Evolutionary conservation across 2,888 invertebrate genomes (phyloP).

Genomic region (Chloroclystis v-ata): DNA sequence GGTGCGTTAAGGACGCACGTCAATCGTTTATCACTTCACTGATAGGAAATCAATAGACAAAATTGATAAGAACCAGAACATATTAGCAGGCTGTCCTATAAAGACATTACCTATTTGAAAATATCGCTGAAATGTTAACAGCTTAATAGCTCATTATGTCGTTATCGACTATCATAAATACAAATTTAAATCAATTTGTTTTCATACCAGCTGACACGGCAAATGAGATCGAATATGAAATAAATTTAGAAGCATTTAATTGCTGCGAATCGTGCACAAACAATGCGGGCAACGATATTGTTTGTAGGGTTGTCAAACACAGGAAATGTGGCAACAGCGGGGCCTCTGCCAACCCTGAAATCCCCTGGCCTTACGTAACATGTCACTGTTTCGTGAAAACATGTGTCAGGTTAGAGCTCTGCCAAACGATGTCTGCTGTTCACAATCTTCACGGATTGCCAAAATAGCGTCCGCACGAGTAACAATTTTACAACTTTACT

Average conservation of each 20-base stretch:
- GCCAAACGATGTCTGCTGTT: slow-evolving; percentile 6
- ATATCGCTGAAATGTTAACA: too few species aligned
- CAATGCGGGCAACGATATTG: slow-evolving; percentile 38
- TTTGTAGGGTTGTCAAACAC: slow-evolving; percentile 58
- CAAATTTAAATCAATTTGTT: slow-evolving; percentile 16
- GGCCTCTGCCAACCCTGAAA: slow-evolving; percentile 41
- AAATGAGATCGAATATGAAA: slow-evolving; percentile 24
- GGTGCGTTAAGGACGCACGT: slow-evolving; percentile 19
- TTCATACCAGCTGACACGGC: slow-evolving; percentile 12
- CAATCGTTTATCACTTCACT: slow-evolving; percentile 22
- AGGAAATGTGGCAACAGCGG: slow-evolving; percentile 43
- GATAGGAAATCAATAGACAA: slow-evolving; percentile 22
- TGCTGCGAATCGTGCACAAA: slow-evolving; percentile 38
- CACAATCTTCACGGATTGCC: not conserved
- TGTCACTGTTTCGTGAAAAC: slow-evolving; percentile 47
- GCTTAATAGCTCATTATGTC: too few species aligned
- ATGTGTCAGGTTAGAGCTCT: slow-evolving; percentile 36
- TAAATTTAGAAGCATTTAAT: slow-evolving; percentile 25
- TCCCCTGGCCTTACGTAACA: slow-evolving; percentile 33
- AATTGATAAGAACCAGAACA: slow-evolving; percentile 21
- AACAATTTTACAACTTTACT: too few species aligned
- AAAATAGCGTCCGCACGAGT: too few species aligned
- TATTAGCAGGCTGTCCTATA: too few species aligned
- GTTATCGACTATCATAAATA: slow-evolving; percentile 5
- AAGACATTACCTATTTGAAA: too few species aligned